Conservation (phyloP, 2,888 invertebrate genomes). For the Agrotis clavis region DNA sequence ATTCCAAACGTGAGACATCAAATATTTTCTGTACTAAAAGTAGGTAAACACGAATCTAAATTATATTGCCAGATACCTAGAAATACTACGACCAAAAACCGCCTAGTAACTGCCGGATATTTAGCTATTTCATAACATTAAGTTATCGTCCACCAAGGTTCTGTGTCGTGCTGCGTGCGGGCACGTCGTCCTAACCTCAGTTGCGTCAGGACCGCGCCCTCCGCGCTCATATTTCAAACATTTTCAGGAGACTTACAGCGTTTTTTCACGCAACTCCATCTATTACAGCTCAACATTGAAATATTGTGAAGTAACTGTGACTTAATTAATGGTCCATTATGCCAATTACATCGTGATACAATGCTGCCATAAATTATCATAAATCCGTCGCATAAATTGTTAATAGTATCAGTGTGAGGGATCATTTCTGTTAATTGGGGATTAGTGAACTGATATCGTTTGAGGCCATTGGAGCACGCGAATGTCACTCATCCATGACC, state of each 20-base stretch:
- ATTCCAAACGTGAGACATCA: not conserved
- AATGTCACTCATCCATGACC: conserved; percentile 9
- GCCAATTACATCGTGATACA: conserved; percentile 45
- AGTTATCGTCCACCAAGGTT: not conserved
- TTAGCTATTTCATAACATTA: conserved; percentile 22
- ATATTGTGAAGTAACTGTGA: conserved; percentile 49
- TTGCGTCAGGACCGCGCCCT: conserved; percentile 64
- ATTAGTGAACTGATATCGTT: conserved; percentile 37
- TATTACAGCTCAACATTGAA: conserved; percentile 60
- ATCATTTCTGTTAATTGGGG: conserved; percentile 45
- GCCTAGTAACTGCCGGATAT: conserved; percentile 10
- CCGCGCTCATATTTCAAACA: conserved; percentile 58
- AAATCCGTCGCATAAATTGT: conserved; percentile 45
- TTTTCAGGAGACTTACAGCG: conserved; percentile 58
- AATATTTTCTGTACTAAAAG: no score
- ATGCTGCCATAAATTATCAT: conserved; percentile 44
- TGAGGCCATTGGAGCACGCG: conserved; percentile 33
- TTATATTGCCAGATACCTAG: not conserved
- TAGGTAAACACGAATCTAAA: no score
- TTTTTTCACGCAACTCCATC: conserved; percentile 63
- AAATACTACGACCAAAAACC: not conserved
- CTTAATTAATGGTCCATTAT: conserved; percentile 65
- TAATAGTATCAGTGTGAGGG: conserved; percentile 31
- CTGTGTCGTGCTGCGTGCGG: conserved; percentile 31
- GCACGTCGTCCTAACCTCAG: conserved; percentile 1